Evolutionary conservation across 1,140 invertebrate genomes (phyloP), one percentile per base, ranked within the genome.

Genomic region (Bacillus rossius): DNA sequence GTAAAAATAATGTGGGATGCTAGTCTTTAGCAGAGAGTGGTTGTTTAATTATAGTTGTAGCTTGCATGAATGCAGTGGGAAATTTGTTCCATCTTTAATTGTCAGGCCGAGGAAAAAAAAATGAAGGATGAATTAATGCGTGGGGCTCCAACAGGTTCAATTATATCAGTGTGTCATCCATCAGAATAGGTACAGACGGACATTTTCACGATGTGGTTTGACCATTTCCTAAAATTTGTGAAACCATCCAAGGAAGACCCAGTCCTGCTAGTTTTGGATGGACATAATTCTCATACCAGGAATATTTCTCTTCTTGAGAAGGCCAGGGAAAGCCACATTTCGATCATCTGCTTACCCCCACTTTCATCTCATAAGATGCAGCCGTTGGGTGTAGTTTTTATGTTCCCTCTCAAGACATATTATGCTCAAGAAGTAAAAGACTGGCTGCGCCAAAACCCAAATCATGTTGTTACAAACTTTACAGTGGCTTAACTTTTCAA

Each of bases 351-450:
- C 71, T 13, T 69, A 34, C 29, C 71, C 5, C 69, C 72, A 23
- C 72, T 76, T 60, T 66, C 65, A 14, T 70, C 67, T 5, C 68
- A 76, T 61, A 61, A 65, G 25, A 57, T 76, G 48, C 73, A 78
- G 43, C 73, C 73, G 22, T 59, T 74, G 14, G 73, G 75, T 50
- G 64, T 68, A 16, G 50, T 64, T 29, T 71, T 75, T 51, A 72
- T 75, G 68, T 60, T 59, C 37, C 69, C 68, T 19, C 55, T 75
- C 26, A 73, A 67, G 53, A 69, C 61, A 3, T 70, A 66, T 55
- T 75, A 72, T 54, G 61, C 52, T 34, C 48, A 48, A 69, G 53
- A 67, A 67, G 62, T 57, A 70, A 23, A 29, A 53, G 42, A 1
- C 8, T 55, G 37, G 2, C 22, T 52, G 4, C 20, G 22, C 1